Evolutionary conservation across 1,140 invertebrate genomes (phyloP).

Genomic region (Fragariocoptes setiger): DNA sequence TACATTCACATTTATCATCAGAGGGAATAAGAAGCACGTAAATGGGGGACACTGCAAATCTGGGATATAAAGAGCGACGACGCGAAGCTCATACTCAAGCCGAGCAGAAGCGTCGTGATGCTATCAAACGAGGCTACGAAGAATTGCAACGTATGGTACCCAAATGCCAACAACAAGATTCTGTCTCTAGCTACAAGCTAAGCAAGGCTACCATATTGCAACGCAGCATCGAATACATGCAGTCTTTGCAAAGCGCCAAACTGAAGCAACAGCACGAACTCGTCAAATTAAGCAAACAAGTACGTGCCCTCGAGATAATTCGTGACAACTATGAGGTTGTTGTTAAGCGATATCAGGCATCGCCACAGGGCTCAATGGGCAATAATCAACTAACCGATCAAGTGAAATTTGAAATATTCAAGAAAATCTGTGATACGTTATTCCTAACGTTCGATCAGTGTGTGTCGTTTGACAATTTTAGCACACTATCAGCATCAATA

Average conservation of each 20-base stretch:
- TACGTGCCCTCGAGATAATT: conserved; percentile 55
- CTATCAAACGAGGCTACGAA: conserved; percentile 46
- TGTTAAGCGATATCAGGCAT: conserved; percentile 67
- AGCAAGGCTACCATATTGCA: conserved; percentile 82
- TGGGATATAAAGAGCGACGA: conserved; percentile 67
- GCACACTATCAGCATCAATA: conserved; percentile 61
- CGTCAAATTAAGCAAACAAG: conserved; percentile 64
- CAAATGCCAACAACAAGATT: conserved; percentile 49
- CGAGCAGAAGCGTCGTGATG: conserved; percentile 46
- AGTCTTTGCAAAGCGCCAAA: conserved; percentile 51
- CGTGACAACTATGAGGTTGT: conserved; percentile 68
- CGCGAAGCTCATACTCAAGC: conserved; percentile 84
- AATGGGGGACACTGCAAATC: conserved; percentile 24
- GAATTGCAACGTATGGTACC: conserved; percentile 64
- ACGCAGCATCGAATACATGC: conserved; percentile 30
- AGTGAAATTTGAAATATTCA: conserved; percentile 87
- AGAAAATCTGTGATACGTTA: conserved; percentile 67
- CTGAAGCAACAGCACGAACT: conserved; percentile 76
- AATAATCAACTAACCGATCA: conserved; percentile 64
- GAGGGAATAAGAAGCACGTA: no score
- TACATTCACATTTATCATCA: no score
- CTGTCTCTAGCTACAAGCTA: conserved; percentile 49
- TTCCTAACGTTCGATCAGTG: conserved; percentile 56
- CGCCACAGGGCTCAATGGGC: conserved; percentile 37
- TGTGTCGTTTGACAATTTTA: conserved; percentile 62